Conservation (phyloP, 1,140 invertebrate species). For the Cephus cinctus region DNA sequence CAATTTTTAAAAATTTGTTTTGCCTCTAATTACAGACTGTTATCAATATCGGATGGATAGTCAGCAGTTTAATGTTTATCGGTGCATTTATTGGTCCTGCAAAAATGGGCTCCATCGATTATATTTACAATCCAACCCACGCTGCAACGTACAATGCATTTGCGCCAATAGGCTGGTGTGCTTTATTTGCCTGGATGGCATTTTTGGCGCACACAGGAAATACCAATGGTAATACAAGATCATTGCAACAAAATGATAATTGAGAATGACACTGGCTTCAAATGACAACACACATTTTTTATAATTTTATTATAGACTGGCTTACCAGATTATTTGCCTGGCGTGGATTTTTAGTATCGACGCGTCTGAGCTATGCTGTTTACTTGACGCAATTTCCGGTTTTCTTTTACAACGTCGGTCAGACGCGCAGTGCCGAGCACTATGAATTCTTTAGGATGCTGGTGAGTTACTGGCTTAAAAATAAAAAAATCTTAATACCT, state of each 20-base stretch:
- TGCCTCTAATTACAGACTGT: constrained; percentile 54
- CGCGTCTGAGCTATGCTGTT: constrained; percentile 65
- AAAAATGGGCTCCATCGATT: constrained; percentile 66
- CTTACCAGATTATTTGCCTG: constrained; percentile 58
- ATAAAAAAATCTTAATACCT: neutral
- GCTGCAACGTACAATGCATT: constrained; percentile 71
- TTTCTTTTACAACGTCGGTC: constrained; percentile 67
- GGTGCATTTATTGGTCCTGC: constrained; percentile 63
- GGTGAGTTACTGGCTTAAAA: constrained; percentile 39
- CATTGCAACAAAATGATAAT: too few species aligned
- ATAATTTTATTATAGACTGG: constrained; percentile 45
- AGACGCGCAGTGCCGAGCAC: constrained; percentile 54
- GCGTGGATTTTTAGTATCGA: constrained; percentile 63
- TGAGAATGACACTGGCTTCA: too few species aligned
- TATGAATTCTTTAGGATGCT: constrained; percentile 58
- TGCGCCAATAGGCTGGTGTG: constrained; percentile 70
- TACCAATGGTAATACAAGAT: constrained; percentile 57
- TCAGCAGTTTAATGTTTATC: constrained; percentile 53
- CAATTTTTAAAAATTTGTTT: constrained; percentile 3
- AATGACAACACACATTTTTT: too few species aligned
- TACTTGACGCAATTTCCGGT: constrained; percentile 70
- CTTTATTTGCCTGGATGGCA: constrained; percentile 66
- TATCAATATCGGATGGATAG: constrained; percentile 60
- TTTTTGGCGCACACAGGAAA: constrained; percentile 64
- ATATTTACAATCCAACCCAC: constrained; percentile 65